Base-by-base conservation (phyloP, 2,888 invertebrate genomes). In the Apamea crenata region DNA sequence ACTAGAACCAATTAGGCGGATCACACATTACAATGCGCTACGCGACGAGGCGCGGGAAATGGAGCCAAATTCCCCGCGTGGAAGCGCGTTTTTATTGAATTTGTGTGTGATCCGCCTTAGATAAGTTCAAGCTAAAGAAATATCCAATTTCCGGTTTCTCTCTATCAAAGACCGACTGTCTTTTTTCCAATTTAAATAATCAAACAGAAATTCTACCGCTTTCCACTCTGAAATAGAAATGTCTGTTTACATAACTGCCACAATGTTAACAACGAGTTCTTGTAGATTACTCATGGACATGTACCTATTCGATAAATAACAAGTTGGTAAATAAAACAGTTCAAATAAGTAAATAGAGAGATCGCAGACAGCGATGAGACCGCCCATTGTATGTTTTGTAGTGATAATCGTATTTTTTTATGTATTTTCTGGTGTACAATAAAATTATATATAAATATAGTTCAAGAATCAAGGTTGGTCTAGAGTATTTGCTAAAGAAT, bases 221-320 rank as follows among this genome's bases (percentile, higher is more conserved):
- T 73, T 69, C 25, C 21, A 63, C 8, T 32, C 16, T 50, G 18
- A 70, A 50, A 66, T 29, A 7, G 53, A 79, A 63, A 25, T 61
- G 10, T 3, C 14, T 74, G 16, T 74, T 74, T 66, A 83, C 61
- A 69, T 72, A 56, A 44, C 18, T 77, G 78, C 40, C 36, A 73
- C 21, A 65, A 69, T 82, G 68, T 66, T 73, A 53, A 73, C 56
- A 72, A 65, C 12, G 16, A 61, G 8, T 21, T 70, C 44, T 67
- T 77, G n/a, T n/a, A n/a, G n/a, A n/a, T n/a, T n/a, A n/a, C n/a
- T n/a, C n/a, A n/a, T n/a, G n/a, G 16, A 29, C 44, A 40, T 29
- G 40, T 14, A 66, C 14, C 50, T n/a, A 25, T 50, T 66, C 29
- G 36, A 67, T 40, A 78, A 71, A 71, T 59, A 77, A 67, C 18